phyloP scores from a whole-genome alignment of 2,113 vertebrate species.

The Saccopteryx leptura region DNA sequence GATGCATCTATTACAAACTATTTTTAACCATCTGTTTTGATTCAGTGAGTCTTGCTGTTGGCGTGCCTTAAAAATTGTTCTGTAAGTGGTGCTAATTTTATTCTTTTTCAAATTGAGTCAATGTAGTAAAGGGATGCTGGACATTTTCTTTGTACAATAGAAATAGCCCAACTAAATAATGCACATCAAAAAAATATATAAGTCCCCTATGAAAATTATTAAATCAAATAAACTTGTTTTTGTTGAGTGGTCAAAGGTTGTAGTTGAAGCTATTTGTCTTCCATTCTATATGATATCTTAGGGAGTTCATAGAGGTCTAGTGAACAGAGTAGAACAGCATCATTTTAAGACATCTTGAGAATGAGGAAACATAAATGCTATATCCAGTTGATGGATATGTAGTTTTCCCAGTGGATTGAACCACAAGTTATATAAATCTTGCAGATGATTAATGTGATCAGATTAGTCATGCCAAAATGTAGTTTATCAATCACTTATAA shows the following conservation, averaged over 20 bases:
- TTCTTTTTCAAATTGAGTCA: constrained; percentile 33
- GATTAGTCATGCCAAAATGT: constrained; percentile 39
- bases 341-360: constrained; percentile 29
- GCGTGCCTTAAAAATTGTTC: neutral
- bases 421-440: constrained; percentile 5
- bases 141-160: constrained; percentile 2
- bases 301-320: neutral
- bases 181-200: neutral
- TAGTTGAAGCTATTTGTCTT: constrained; percentile 6
- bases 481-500: constrained; percentile 24
- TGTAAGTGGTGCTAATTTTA: neutral
- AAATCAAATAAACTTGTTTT: constrained; percentile 11
- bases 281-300: neutral
- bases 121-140: neutral
- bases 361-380: constrained; percentile 1
- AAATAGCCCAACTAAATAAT: constrained; percentile 38
- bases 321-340: neutral
- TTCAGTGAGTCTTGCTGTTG: constrained; percentile 3
- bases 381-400: constrained; percentile 37
- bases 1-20: neutral
- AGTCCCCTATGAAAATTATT: constrained; percentile 26
- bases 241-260: neutral
- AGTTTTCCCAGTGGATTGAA: constrained; percentile 38
- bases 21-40: constrained; percentile 40
- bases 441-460: constrained; percentile 46